A percentile compares a stretch with the other conserved stretches of the same genome.
phyloP scores from a whole-genome alignment of 1,140 invertebrate species.

The Elymnias hypermnestra region DNA sequence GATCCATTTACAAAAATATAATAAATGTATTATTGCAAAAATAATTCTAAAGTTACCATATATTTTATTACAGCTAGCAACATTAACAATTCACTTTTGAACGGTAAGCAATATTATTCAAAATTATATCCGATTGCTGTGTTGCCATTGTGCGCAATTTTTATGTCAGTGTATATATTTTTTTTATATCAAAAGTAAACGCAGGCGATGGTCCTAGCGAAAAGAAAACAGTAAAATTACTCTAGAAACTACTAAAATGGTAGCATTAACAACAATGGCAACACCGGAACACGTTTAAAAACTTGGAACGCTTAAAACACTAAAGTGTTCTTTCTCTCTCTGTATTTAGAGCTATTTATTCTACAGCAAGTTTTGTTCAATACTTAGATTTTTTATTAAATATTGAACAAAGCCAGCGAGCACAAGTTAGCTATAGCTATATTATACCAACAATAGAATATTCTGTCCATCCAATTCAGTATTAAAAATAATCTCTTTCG shows the following conservation, averaged over 20 bases:
- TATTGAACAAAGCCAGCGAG: slow-evolving; percentile 9
- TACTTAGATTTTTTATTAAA: slow-evolving; percentile 13
- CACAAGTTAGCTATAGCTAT: slow-evolving; percentile 19
- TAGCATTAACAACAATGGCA: slow-evolving; percentile 34
- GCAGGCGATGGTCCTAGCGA: slow-evolving; percentile 47
- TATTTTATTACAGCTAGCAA: slow-evolving; percentile 56
- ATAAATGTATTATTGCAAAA: slow-evolving; percentile 60
- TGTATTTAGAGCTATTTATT: slow-evolving; percentile 40
- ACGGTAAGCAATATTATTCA: slow-evolving; percentile 63
- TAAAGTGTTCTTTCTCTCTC: slow-evolving; percentile 66
- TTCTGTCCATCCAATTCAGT: slow-evolving; percentile 43
- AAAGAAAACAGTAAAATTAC: slow-evolving; percentile 28
- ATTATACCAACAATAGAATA: slow-evolving; percentile 46
- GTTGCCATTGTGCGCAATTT: slow-evolving; percentile 39
- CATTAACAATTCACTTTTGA: slow-evolving; percentile 58
- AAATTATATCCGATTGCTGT: slow-evolving; percentile 33
- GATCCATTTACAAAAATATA: slow-evolving; percentile 59
- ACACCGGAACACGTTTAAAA: slow-evolving; percentile 32
- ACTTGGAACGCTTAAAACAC: slow-evolving; percentile 42
- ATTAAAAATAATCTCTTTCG: slow-evolving; percentile 30
- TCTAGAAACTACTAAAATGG: slow-evolving; percentile 24
- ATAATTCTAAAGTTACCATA: slow-evolving; percentile 50
- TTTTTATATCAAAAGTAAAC: slow-evolving; percentile 54
- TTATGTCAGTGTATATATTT: slow-evolving; percentile 23
- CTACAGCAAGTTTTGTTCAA: slow-evolving; percentile 23